Percentiles rank a stretch among this genome's conserved stretches.
Evolutionary conservation across 2,888 invertebrate genomes (phyloP).

Genomic region (Cosmorhoe ocellata): DNA sequence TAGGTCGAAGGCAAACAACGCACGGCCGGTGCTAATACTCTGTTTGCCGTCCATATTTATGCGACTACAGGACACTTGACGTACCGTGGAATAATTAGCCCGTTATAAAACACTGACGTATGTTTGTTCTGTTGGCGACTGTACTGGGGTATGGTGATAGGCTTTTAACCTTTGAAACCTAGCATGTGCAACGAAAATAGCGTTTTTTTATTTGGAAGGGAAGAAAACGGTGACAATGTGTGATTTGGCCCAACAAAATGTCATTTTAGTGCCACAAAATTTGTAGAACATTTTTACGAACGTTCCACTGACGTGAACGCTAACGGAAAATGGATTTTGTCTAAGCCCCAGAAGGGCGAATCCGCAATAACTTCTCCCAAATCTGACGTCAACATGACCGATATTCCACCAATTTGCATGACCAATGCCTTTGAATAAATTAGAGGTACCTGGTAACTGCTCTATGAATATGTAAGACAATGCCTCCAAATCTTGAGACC

Average conservation of each 20-base stretch:
- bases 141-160: slow-evolving; percentile 30
- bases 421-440: slow-evolving; percentile 78
- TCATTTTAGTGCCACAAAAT: too few relatives aligned
- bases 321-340: too few relatives aligned
- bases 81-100: slow-evolving; percentile 76
- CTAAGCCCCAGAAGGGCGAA: slow-evolving; percentile 58
- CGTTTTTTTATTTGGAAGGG: too few relatives aligned
- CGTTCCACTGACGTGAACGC: too few relatives aligned
- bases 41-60: slow-evolving; percentile 79
- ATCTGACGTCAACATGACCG: slow-evolving; percentile 81
- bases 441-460: slow-evolving; percentile 67
- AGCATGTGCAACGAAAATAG: too few relatives aligned
- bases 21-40: slow-evolving; percentile 75
- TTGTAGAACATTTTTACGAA: too few relatives aligned
- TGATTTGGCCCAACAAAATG: background rate
- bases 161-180: background rate
- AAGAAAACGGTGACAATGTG: too few relatives aligned
- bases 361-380: slow-evolving; percentile 77
- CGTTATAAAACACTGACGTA: slow-evolving; percentile 70
- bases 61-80: slow-evolving; percentile 56
- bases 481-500: slow-evolving; percentile 78
- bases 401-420: slow-evolving; percentile 81
- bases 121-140: slow-evolving; percentile 46
- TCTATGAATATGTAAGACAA: slow-evolving; percentile 81
- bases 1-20: slow-evolving; percentile 75